These are phyloP conservation scores for Saguinus imperator DNA, from an alignment of 2,113 vertebrate species.

Conservation along the genomic window DNA sequence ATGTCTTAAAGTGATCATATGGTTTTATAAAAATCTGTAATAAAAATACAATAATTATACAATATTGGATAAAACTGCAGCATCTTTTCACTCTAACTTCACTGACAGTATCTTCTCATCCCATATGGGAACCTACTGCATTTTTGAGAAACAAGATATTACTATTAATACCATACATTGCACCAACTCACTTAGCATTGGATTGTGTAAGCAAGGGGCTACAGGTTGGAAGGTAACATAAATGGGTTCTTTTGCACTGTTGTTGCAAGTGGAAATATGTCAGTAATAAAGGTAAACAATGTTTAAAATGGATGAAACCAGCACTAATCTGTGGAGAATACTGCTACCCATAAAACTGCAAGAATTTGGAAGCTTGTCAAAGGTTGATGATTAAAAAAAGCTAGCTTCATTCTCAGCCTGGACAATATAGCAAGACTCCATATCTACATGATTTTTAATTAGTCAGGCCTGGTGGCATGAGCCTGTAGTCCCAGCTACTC, in stretches of 20 bases:
- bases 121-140: background rate
- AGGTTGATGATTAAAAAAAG: background rate
- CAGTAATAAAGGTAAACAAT: background rate
- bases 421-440: too few relatives aligned
- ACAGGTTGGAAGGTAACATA: background rate
- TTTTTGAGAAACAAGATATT: background rate
- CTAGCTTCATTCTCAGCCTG: too few relatives aligned
- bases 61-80: background rate
- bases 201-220: background rate
- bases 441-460: too few relatives aligned
- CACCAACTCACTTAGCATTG: background rate
- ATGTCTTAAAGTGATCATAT: background rate
- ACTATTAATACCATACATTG: background rate
- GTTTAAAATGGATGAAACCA: background rate
- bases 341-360: background rate
- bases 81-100: background rate
- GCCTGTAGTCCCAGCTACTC: too few relatives aligned
- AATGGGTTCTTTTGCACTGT: background rate
- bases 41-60: background rate
- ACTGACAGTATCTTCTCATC: background rate
- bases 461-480: too few relatives aligned
- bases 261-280: background rate
- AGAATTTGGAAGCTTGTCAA: background rate
- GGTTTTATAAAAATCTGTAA: background rate
- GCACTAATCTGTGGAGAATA: background rate